Percentiles rank a stretch among this genome's conserved stretches.
Conservation (phyloP, 2,113 vertebrate genomes). For the Saccopteryx bilineata region DNA sequence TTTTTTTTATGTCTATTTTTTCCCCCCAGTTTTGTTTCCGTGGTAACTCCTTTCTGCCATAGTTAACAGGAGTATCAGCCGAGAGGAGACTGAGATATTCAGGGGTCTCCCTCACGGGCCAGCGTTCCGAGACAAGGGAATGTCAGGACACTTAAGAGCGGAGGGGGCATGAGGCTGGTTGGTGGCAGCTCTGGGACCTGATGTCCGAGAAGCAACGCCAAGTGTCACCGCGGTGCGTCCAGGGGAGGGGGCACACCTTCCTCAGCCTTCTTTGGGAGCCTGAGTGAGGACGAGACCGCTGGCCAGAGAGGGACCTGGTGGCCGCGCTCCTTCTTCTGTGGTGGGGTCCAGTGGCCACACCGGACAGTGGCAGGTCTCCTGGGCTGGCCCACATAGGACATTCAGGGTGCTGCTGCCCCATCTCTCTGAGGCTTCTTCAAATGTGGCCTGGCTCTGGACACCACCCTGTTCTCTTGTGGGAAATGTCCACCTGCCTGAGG, state of each 20-base stretch:
- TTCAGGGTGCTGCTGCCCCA: background rate
- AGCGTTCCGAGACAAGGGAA: background rate
- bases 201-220: background rate
- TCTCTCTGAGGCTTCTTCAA: fast-evolving
- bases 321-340: fast-evolving
- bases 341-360: fast-evolving
- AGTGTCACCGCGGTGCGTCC: fast-evolving
- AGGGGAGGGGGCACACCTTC: fast-evolving
- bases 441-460: fast-evolving
- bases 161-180: fast-evolving
- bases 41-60: background rate
- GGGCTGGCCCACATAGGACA: fast-evolving
- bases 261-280: background rate
- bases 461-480: fast-evolving
- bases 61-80: fast-evolving
- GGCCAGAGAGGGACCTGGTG: background rate
- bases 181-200: background rate
- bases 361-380: fast-evolving
- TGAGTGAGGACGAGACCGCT: fast-evolving
- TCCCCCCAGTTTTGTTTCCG: background rate
- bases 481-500: too few species aligned
- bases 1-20: background rate
- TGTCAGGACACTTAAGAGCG: fast-evolving
- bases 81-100: fast-evolving
- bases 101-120: background rate